Percentiles rank a stretch among this genome's conserved stretches.
Conservation (phyloP, 2,888 invertebrate genomes). For the Dinocampus coccinellae region DNA sequence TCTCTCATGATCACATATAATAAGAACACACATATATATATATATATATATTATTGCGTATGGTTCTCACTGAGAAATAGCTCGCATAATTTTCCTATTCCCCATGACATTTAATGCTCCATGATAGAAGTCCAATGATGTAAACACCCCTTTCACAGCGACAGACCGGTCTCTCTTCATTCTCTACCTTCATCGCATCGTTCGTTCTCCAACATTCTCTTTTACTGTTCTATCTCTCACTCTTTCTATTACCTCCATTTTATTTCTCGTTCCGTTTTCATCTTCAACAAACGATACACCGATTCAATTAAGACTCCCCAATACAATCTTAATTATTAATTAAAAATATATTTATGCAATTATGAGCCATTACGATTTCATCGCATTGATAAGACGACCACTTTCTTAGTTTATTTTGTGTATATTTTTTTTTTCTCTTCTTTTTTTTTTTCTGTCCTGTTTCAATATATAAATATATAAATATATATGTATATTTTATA, state of each 20-base stretch:
- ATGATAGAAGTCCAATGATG: conserved; percentile 27
- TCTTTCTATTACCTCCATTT: too few species aligned
- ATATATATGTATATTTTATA: background rate
- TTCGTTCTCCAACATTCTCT: conserved; percentile 19
- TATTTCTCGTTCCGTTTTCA: conserved; percentile 19
- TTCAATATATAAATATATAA: too few species aligned
- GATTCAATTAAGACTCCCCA: conserved; percentile 64
- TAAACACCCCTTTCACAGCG: background rate
- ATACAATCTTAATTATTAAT: conserved; percentile 67
- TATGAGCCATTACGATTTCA: conserved; percentile 62
- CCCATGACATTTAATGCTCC: conserved; percentile 52
- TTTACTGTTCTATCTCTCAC: too few species aligned
- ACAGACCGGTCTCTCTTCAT: conserved; percentile 9
- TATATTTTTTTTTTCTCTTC: too few species aligned
- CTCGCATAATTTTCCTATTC: conserved; percentile 62
- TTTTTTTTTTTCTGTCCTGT: too few species aligned
- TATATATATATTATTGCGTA: conserved; percentile 33
- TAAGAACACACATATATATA: background rate
- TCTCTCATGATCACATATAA: conserved; percentile 8
- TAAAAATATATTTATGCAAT: conserved; percentile 67
- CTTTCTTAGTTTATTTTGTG: background rate
- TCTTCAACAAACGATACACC: conserved; percentile 48
- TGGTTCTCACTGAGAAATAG: conserved; percentile 39
- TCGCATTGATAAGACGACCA: conserved; percentile 52
- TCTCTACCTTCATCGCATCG: conserved; percentile 1